These are phyloP conservation scores for Entelurus aequoreus DNA, from an alignment of 2,113 vertebrate genomes.

Conservation along the genomic window DNA sequence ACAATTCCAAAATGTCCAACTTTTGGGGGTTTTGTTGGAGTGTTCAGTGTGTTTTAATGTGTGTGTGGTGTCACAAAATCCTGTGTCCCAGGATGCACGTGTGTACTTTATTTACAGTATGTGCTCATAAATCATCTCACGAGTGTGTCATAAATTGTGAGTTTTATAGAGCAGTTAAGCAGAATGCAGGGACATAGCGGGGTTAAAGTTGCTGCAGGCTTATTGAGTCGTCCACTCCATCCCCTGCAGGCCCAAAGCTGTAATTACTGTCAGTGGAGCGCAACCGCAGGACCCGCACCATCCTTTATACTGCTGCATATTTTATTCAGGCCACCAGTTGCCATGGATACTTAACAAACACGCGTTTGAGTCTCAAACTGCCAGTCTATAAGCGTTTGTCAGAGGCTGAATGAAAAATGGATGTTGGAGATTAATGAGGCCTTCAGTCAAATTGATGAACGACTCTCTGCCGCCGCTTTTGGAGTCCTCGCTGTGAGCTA, in stretches of 20 bases:
- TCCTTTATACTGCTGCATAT: not conserved
- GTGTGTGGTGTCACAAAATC: too few species aligned
- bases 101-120: not conserved
- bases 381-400: not conserved
- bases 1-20: too few species aligned
- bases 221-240: conserved; percentile 40
- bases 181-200: conserved; percentile 15
- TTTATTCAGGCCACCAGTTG: not conserved
- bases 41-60: too few species aligned
- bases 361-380: not conserved
- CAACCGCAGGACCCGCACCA: not conserved
- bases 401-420: not conserved
- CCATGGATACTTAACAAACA: not conserved
- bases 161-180: conserved; percentile 45
- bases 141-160: conserved; percentile 40
- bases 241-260: conserved; percentile 25
- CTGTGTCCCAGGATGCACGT: too few species aligned
- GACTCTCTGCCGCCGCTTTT: not conserved
- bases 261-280: conserved; percentile 20
- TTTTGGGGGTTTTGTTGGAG: too few species aligned
- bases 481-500: not conserved
- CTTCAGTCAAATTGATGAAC: not conserved
- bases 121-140: conserved; percentile 39
- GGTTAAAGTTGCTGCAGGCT: conserved; percentile 15
- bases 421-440: conserved; percentile 2